phyloP scores from a whole-genome alignment of 2,888 invertebrate genomes.

The Gibbula magus region DNA sequence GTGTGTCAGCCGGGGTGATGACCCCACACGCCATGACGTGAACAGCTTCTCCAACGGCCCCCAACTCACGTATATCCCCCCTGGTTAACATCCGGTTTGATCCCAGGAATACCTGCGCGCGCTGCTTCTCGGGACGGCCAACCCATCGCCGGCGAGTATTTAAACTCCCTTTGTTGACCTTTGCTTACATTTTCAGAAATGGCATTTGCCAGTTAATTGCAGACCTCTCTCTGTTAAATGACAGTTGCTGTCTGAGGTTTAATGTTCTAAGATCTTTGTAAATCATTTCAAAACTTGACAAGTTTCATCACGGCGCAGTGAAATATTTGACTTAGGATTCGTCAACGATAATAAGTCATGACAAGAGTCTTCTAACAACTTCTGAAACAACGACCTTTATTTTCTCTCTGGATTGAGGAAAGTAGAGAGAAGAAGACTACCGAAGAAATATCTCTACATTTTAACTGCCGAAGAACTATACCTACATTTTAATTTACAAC shows the following conservation, averaged over 20 bases:
- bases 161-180: constrained; percentile 21
- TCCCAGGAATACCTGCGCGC: constrained; percentile 5
- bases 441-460: too few species aligned
- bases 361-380: neutral
- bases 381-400: too few species aligned
- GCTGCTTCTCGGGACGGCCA: neutral
- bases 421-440: too few species aligned
- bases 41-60: neutral
- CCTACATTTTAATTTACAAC: neutral
- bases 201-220: constrained; percentile 14
- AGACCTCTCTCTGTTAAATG: neutral
- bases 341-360: constrained; percentile 5
- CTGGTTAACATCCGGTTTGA: constrained; percentile 6
- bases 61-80: neutral
- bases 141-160: constrained; percentile 5
- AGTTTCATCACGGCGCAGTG: neutral
- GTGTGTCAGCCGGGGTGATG: neutral
- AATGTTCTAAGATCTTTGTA: neutral
- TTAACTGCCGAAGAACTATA: too few species aligned
- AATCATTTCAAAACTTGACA: constrained; percentile 3
- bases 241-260: neutral
- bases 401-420: too few species aligned
- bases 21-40: constrained; percentile 10
- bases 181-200: constrained; percentile 21
- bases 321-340: neutral